Percentiles rank a stretch among this genome's conserved stretches.
These are phyloP conservation scores for Hecatera dysodea DNA, from an alignment of 2,888 invertebrate genomes.

Conservation along the genomic window DNA sequence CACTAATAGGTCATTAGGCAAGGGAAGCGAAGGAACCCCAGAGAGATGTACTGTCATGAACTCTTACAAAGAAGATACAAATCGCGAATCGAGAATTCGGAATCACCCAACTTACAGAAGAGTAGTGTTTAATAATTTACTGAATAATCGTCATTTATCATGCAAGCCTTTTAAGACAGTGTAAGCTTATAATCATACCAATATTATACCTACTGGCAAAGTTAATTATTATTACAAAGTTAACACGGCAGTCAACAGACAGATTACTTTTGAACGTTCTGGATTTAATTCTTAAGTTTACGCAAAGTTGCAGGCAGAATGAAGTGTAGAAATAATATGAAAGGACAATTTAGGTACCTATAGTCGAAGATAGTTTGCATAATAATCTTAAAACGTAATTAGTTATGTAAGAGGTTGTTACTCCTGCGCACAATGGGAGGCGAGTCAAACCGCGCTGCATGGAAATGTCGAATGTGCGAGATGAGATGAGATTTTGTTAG, in stretches of 20 bases:
- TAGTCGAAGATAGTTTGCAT: conserved; percentile 44
- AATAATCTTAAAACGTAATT: conserved; percentile 54
- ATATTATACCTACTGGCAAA: too few relatives aligned
- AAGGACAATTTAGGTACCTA: conserved; percentile 25
- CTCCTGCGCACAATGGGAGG: conserved; percentile 43
- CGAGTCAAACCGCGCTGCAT: conserved; percentile 8
- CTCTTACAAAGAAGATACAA: too few relatives aligned
- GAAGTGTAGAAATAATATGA: background rate
- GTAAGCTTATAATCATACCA: too few relatives aligned
- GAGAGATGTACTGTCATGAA: background rate
- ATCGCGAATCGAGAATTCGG: background rate
- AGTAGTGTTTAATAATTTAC: too few relatives aligned
- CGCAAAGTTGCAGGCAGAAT: background rate
- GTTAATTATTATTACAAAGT: too few relatives aligned
- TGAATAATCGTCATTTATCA: too few relatives aligned
- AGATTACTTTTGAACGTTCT: background rate
- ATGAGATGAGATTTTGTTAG: conserved; percentile 7
- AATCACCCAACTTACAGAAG: too few relatives aligned
- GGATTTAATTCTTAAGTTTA: background rate
- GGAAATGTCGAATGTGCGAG: conserved; percentile 27
- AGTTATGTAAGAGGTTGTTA: conserved; percentile 60
- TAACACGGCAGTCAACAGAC: too few relatives aligned
- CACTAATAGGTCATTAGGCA: conserved; percentile 21
- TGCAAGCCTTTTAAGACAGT: too few relatives aligned
- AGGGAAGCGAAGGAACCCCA: background rate